Conservation (phyloP, 2,113 vertebrate species). For the Myanophis thanlyinensis region DNA sequence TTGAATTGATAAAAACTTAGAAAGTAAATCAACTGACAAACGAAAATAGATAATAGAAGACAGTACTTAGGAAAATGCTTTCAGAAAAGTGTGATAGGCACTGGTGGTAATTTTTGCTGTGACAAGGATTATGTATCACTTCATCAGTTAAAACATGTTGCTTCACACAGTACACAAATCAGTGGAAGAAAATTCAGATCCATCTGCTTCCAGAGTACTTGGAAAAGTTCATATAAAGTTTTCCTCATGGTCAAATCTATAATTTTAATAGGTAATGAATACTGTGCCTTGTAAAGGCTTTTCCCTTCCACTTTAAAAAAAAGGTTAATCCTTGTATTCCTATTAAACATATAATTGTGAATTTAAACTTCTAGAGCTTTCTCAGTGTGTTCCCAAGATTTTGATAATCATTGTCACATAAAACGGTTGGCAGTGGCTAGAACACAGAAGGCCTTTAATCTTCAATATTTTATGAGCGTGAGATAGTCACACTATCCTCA, state of each 20-base stretch:
- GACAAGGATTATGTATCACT: background rate
- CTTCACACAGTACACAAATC: background rate
- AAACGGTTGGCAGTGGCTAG: background rate
- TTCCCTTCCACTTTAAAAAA: background rate
- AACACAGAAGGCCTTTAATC: background rate
- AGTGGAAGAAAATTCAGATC: background rate
- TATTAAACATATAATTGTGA: constrained; percentile 3
- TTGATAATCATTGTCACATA: constrained; percentile 19
- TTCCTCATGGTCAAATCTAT: background rate
- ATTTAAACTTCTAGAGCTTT: background rate
- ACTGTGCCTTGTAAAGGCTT: background rate
- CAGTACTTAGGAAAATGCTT: background rate
- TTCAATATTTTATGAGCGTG: background rate
- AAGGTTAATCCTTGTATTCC: background rate
- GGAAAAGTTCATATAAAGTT: background rate
- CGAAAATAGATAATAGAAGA: background rate
- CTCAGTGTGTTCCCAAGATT: background rate
- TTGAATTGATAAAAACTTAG: background rate
- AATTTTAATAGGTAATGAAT: background rate
- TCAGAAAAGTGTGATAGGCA: background rate
- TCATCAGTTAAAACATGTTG: background rate
- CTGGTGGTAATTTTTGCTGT: background rate
- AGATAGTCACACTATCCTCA: background rate
- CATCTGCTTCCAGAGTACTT: background rate
- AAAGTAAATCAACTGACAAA: background rate